Percentiles rank a stretch among this genome's conserved stretches.
These are phyloP conservation scores for Microdon myrmicae DNA, from an alignment of 2,888 invertebrate species.

Conservation along the genomic window DNA sequence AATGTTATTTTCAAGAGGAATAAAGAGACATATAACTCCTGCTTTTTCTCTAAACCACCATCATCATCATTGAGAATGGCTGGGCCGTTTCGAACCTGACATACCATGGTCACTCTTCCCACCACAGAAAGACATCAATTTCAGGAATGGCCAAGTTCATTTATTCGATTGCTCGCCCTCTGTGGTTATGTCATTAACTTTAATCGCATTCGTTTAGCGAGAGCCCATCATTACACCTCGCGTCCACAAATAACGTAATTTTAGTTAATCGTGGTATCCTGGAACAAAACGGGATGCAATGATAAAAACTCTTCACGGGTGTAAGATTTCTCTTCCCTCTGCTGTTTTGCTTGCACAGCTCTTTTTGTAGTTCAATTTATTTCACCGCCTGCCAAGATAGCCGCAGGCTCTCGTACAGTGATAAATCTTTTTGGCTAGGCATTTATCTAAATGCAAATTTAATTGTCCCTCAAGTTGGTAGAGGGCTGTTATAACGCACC, in stretches of 20 bases:
- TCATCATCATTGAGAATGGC: too few species aligned
- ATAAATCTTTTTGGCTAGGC: slow-evolving; percentile 52
- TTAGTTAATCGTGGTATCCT: slow-evolving; percentile 49
- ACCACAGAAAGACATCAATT: slow-evolving; percentile 49
- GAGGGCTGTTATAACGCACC: background rate
- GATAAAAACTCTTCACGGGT: slow-evolving; percentile 37
- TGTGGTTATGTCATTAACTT: slow-evolving; percentile 53
- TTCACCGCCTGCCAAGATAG: slow-evolving; percentile 47
- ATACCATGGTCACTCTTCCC: slow-evolving; percentile 21
- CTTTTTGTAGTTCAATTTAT: slow-evolving; percentile 51
- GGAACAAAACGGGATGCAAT: slow-evolving; percentile 35
- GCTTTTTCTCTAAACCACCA: too few species aligned
- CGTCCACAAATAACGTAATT: slow-evolving; percentile 52
- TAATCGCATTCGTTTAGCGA: slow-evolving; percentile 52
- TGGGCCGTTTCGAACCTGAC: too few species aligned
- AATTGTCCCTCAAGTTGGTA: slow-evolving; percentile 59
- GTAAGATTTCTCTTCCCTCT: too few species aligned
- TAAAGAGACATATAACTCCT: too few species aligned
- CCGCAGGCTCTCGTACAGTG: slow-evolving; percentile 47
- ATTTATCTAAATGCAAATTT: slow-evolving; percentile 67
- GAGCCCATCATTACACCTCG: slow-evolving; percentile 53
- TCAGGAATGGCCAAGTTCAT: slow-evolving; percentile 50
- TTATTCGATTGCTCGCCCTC: slow-evolving; percentile 53
- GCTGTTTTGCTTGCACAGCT: too few species aligned
- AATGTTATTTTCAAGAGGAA: too few species aligned